Base-by-base conservation (phyloP, 2,888 invertebrate species). In the Mactromeris polynyma region DNA sequence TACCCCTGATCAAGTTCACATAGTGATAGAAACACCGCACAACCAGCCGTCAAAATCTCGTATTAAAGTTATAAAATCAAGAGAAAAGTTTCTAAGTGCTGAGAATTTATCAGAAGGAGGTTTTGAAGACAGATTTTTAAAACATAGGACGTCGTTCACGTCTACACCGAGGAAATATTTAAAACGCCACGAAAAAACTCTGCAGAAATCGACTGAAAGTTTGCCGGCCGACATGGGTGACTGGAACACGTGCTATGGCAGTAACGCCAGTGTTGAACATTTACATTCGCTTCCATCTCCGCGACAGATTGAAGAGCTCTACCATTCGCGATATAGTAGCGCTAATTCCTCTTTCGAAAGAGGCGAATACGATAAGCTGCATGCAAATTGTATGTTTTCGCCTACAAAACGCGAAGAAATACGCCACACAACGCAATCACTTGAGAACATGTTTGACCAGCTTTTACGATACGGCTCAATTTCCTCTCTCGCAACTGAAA, bases 341-440 rank as follows among this genome's bases (percentile, higher is more conserved):
- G 90, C 89, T 36, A 91, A 93, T 81, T 86, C 92, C 36, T 93
- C 93, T 6, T 92, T 89, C 80, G 94, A 94, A 88, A 90, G 88
- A 79, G 93, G 93, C 2, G 89, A 93, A 38, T 88, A 92, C 36
- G 92, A 95, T 81, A 93, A 94, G 58, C 87, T 96, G 38, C 95
- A 96, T 87, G 93, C 93, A 46, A 93, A 95, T 88, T 96, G 95
- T 89, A 96, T 96, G 58, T 94, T 96, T 51, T 93, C 95, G 0
- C 94, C 95, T n/a, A 86, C 91, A 51, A 95, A 94, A 82, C 93
- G 94, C 79, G 93, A 94, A 80, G 93, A 95, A 88, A 93, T 95
- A 54, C 87, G 93, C 40, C 93, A 94, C 85, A 94, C 94, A 11
- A 94, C 94, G 11, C 77, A 94, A 89, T 95, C 95, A 38, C 94